A percentile compares a stretch with the other conserved stretches of the same genome.
phyloP scores from a whole-genome alignment of 2,888 invertebrate species.

The Amphipoea oculea region DNA sequence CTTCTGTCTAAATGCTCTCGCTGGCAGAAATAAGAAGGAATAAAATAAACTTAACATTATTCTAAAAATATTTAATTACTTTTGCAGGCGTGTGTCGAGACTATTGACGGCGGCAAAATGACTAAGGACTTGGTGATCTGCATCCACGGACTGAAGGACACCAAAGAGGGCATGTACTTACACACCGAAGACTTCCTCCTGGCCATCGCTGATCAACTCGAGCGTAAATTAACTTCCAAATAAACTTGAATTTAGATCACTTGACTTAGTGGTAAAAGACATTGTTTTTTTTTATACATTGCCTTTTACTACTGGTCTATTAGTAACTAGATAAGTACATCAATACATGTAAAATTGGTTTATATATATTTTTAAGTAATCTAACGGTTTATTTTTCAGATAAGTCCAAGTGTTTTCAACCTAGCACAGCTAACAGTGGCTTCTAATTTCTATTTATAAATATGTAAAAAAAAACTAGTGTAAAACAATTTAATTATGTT shows the following conservation, averaged over 20 bases:
- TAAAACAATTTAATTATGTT: constrained; percentile 8
- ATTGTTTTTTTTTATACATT: not conserved
- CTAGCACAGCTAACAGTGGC: constrained; percentile 10
- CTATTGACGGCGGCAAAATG: constrained; percentile 95
- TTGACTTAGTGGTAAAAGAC: constrained; percentile 27
- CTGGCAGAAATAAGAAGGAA: not conserved
- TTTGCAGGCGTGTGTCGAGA: constrained; percentile 94
- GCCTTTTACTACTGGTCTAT: constrained; percentile 27
- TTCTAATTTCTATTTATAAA: not conserved
- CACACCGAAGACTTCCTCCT: constrained; percentile 96
- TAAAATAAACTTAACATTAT: not conserved
- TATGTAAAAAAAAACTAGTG: constrained; percentile 4
- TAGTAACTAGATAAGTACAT: constrained; percentile 43
- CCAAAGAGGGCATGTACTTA: constrained; percentile 95
- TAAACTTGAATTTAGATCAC: constrained; percentile 66
- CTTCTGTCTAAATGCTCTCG: not conserved
- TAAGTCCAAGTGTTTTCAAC: constrained; percentile 38
- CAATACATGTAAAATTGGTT: constrained; percentile 21
- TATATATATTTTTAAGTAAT: constrained; percentile 40
- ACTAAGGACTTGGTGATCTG: constrained; percentile 97
- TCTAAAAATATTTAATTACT: constrained; percentile 1
- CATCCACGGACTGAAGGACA: constrained; percentile 95
- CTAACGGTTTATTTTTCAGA: constrained; percentile 40
- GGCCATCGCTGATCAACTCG: constrained; percentile 94
- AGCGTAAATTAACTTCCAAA: constrained; percentile 83